These are phyloP conservation scores for Drosophila sp. DNA, from an alignment of 1,140 invertebrate genomes.

Conservation along the genomic window DNA sequence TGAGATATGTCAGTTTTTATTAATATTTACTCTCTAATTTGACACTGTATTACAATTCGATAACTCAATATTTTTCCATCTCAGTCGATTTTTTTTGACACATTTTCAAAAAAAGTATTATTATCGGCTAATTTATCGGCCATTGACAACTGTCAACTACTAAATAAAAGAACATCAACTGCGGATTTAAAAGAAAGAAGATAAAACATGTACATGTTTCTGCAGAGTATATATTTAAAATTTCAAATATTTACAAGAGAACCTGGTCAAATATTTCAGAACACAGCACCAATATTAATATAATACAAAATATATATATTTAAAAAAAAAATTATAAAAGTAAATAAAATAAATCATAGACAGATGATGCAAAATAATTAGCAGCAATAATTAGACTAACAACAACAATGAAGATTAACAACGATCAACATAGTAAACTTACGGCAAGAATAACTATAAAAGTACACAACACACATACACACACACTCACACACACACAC, in stretches of 20 bases:
- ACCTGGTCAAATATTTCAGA: constrained; percentile 8
- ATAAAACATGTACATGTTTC: constrained; percentile 9
- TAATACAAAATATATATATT: constrained; percentile 17
- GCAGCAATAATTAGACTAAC: constrained; percentile 1
- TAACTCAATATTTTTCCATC: too few species aligned
- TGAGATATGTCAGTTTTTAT: too few species aligned
- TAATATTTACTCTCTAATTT: too few species aligned
- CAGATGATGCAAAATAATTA: constrained; percentile 15
- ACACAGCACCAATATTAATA: constrained; percentile 37
- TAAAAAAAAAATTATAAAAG: constrained; percentile 21
- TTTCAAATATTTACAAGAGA: too few species aligned
- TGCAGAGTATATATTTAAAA: constrained; percentile 15
- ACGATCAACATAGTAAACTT: background rate
- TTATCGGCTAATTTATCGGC: too few species aligned
- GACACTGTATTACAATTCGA: too few species aligned
- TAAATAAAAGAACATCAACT: background rate
- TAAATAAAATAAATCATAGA: constrained; percentile 1
- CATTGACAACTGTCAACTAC: too few species aligned
- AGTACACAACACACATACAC: constrained; percentile 2
- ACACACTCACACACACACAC: constrained; percentile 7
- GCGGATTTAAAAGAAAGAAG: too few species aligned
- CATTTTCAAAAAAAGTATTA: too few species aligned
- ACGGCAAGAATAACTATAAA: background rate
- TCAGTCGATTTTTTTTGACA: too few species aligned
- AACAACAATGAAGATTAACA: constrained; percentile 3